Base-by-base conservation (phyloP, 2,113 vertebrate species). In the Myodes glareolus region DNA sequence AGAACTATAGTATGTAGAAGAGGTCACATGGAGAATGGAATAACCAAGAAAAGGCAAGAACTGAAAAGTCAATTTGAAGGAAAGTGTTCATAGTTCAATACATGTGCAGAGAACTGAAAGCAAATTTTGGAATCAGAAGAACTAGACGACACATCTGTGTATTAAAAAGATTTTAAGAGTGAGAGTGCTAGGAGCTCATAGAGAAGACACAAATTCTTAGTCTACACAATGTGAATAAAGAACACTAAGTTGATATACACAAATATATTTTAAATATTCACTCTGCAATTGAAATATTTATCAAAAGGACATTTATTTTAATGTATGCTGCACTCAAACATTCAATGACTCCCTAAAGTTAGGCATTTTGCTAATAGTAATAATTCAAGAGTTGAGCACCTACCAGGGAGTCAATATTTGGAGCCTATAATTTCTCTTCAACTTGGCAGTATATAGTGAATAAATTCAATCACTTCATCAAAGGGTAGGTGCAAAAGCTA, bases 41-140 rank as follows among this genome's bases (percentile, higher is more conserved):
- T 5, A 91, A 58, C 25, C 3, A 80, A 33, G 52, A 72, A 92
- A 95, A 84, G 11, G 2, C 11, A 80, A 2, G 90, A 95, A 95
- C 85, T 91, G 12, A 33, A 93, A 70, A 63, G 50, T 5, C 91
- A 84, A 93, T 68, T 76, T 96, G 82, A 96, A 88, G 67, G 82
- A 94, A 97, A 55, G 55, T 72, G 87, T 70, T 93, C 80, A 91
- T 93, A 65, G 68, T 61, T 17, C 67, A 93, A 96, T 96, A 55
- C 92, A 25, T 82, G 23, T 86, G 45, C 13, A 92, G 52, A 92
- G 92, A 85, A 86, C 65, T 52, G 92, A 95, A 9, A 27, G 68
- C 61, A 84, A 91, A 90, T n/a, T 88, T 42, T n/a, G 72, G 14
- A 89, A 70, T 31, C 67, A 92, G 55, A 95, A 92, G 45, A 90